Percentiles rank a stretch among this genome's conserved stretches.
phyloP scores from a whole-genome alignment of 2,888 invertebrate species.

The Ligdia adustata region DNA sequence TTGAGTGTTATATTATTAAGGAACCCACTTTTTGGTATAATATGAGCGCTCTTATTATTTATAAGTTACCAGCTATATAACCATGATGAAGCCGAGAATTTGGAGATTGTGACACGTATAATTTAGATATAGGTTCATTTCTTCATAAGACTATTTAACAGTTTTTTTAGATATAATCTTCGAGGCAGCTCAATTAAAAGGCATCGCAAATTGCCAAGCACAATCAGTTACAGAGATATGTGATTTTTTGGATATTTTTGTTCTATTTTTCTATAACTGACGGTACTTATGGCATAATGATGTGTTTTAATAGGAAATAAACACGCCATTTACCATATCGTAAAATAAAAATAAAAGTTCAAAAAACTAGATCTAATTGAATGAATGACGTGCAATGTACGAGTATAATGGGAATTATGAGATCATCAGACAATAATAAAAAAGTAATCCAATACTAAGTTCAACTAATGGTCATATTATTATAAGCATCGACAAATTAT shows the following conservation, averaged over 20 bases:
- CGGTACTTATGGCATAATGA: slow-evolving; percentile 27
- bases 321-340: slow-evolving; percentile 26
- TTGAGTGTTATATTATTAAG: no score
- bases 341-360: slow-evolving; percentile 28
- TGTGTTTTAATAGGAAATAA: slow-evolving; percentile 17
- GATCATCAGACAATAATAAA: slow-evolving; percentile 12
- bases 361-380: slow-evolving; percentile 26
- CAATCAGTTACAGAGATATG: slow-evolving; percentile 22
- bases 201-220: slow-evolving; percentile 28
- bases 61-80: no score
- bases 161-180: slow-evolving; percentile 10
- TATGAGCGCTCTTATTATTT: no score
- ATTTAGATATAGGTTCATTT: no score
- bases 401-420: slow-evolving; percentile 12
- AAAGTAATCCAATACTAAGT: not conserved
- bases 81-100: no score
- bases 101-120: no score
- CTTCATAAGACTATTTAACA: not conserved
- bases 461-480: not conserved
- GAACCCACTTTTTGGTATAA: no score
- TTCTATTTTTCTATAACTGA: slow-evolving; percentile 16
- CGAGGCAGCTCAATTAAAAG: slow-evolving; percentile 20
- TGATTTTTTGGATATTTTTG: not conserved
- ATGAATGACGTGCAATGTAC: slow-evolving; percentile 26
- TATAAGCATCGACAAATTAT: no score